phyloP scores from a whole-genome alignment of 2,797 vertebrate species.

The Pangasius macronema region DNA sequence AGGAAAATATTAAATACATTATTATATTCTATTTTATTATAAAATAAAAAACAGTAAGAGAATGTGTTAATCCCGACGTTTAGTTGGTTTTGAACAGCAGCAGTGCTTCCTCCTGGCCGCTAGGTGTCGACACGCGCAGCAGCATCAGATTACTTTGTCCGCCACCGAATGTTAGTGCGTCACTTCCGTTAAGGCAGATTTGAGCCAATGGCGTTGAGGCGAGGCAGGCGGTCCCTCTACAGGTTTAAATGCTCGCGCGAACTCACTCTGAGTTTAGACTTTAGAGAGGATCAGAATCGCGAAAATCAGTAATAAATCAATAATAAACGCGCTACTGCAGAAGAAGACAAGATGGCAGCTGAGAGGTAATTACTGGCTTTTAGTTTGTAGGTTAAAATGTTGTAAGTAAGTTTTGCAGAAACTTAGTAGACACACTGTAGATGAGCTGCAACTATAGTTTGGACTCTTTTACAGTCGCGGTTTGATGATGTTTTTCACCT shows the following conservation, averaged over 20 bases:
- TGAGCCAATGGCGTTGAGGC: conserved; percentile 32
- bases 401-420: neutral
- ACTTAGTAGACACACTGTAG: neutral
- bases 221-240: conserved; percentile 38
- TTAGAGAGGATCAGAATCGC: neutral
- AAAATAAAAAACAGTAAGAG: neutral
- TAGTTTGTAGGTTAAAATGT: no score
- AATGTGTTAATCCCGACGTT: neutral
- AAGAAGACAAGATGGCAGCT: conserved; percentile 32
- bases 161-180: neutral
- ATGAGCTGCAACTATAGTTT: neutral
- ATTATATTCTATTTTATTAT: neutral
- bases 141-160: neutral
- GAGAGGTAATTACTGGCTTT: conserved; percentile 42
- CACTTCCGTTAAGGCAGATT: conserved; percentile 21
- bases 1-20: neutral
- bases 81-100: neutral
- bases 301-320: neutral
- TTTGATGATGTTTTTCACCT: neutral
- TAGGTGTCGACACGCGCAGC: conserved; percentile 2
- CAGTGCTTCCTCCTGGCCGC: conserved; percentile 1
- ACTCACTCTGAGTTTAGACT: neutral
- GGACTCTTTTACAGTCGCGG: neutral
- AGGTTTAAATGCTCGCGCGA: conserved; percentile 56
- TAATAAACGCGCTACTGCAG: neutral